Conservation (phyloP, 2,113 vertebrate species). For the Baryphthengus martii region DNA sequence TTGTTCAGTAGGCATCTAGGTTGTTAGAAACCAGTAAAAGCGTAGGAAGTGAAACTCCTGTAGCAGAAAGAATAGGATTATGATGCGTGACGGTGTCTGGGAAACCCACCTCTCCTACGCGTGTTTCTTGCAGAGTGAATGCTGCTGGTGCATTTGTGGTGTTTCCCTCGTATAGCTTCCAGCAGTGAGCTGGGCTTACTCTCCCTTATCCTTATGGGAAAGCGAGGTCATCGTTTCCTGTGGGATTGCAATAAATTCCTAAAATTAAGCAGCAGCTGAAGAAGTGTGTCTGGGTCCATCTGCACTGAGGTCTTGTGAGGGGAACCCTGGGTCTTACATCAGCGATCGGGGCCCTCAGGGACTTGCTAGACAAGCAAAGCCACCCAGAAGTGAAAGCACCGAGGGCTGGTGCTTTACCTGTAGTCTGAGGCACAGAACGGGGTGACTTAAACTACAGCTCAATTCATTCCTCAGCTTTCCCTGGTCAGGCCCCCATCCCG, state of each 20-base stretch:
- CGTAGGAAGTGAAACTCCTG: background rate
- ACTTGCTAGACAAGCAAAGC: background rate
- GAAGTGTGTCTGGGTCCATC: background rate
- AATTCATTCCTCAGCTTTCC: background rate
- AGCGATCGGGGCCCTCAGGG: background rate
- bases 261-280: slow-evolving; percentile 1
- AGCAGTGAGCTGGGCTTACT: background rate
- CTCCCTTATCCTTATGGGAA: background rate
- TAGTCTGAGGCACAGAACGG: background rate
- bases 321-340: background rate
- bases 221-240: background rate
- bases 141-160: background rate
- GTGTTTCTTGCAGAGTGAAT: background rate
- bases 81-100: background rate
- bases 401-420: background rate
- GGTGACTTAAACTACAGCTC: background rate
- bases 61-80: background rate
- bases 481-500: background rate
- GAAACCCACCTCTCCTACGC: background rate
- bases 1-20: background rate
- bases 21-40: background rate
- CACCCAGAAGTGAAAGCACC: background rate
- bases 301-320: background rate
- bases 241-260: background rate
- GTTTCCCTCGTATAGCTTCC: background rate